Evolutionary conservation across 2,113 vertebrate species (phyloP).

Genomic region (Casuarius casuarius): DNA sequence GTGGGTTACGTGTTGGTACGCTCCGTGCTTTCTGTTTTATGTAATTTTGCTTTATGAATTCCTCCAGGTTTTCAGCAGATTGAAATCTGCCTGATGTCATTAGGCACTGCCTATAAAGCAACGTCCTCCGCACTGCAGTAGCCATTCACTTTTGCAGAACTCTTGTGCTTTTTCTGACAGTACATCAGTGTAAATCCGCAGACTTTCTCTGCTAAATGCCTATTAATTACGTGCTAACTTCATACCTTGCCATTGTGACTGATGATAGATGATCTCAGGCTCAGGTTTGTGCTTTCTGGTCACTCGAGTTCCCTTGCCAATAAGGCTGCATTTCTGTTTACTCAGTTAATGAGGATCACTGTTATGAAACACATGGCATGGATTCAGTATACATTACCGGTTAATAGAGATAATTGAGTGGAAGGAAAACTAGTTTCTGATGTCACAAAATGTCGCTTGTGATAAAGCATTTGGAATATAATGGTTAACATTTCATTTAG

Average conservation of each 20-base stretch:
- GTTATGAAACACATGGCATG: background rate
- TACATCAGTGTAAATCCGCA: background rate
- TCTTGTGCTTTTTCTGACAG: background rate
- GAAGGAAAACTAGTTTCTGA: slow-evolving; percentile 62
- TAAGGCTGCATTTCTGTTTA: slow-evolving; percentile 40
- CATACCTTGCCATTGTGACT: background rate
- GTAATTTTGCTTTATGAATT: background rate
- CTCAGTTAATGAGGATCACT: slow-evolving; percentile 48
- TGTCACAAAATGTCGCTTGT: slow-evolving; percentile 48
- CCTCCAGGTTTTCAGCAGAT: background rate
- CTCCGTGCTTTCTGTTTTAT: background rate
- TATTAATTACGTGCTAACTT: slow-evolving; percentile 7
- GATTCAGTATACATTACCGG: slow-evolving; percentile 34
- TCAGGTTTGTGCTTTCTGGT: background rate
- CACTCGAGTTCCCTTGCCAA: background rate
- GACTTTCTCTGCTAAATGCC: background rate
- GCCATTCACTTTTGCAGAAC: background rate
- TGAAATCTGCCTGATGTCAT: background rate
- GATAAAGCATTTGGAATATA: slow-evolving; percentile 37
- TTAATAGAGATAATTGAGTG: slow-evolving; percentile 64
- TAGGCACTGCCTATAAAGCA: background rate
- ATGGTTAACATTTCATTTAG: slow-evolving; percentile 48
- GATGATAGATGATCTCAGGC: background rate
- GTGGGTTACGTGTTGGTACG: background rate
- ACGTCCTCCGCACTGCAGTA: background rate